Evolutionary conservation across 2,888 invertebrate genomes (phyloP), one percentile per base, ranked within the genome.

Genomic region (Drosophila ustulata): DNA sequence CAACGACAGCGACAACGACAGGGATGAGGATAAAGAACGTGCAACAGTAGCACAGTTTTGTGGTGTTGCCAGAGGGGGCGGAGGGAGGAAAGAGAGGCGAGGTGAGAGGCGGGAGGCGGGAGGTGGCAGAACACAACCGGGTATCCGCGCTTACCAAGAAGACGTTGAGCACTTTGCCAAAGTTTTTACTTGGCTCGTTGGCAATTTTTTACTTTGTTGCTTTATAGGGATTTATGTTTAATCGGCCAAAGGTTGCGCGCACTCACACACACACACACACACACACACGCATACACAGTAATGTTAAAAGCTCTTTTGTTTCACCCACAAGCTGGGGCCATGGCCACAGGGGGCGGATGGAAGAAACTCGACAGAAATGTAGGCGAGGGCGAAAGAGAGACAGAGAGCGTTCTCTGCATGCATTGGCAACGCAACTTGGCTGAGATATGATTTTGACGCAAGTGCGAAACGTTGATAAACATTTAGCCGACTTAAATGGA

Each of bases 201-300:
- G 83, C 81, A 85, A 85, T 85, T 85, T 83, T 81, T 85, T 88
- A 85, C 88, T 78, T 88, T 88, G 85, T 88, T 85, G 81, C 85
- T 76, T 84, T 82, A 88, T 83, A 76, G 83, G 85, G 83, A 86
- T 86, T 86, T 88, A 88, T 86, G 88, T 80, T 86, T 88, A 86
- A 88, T 86, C 85, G 85, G 88, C 75, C 82, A 86, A 86, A 86
- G 86, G 85, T 86, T 88, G 83, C 74, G 52, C 67, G 56, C 72
- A 52, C 62, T 30, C 46, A 30, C 34, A 37, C n/a, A n/a, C 37
- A 34, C 0, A 34, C 11, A 9, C 11, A 34, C 34, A 34, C 11
- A 34, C 34, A 5, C n/a, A 37, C 45, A 46, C 61, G 59, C 47
- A 63, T 65, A 7, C 30, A 30, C 30, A 70, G 62, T 58, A 55